Percentiles rank a stretch among this genome's conserved stretches.
Conservation (phyloP, 2,113 vertebrate species). For the Zosterops japonicus region DNA sequence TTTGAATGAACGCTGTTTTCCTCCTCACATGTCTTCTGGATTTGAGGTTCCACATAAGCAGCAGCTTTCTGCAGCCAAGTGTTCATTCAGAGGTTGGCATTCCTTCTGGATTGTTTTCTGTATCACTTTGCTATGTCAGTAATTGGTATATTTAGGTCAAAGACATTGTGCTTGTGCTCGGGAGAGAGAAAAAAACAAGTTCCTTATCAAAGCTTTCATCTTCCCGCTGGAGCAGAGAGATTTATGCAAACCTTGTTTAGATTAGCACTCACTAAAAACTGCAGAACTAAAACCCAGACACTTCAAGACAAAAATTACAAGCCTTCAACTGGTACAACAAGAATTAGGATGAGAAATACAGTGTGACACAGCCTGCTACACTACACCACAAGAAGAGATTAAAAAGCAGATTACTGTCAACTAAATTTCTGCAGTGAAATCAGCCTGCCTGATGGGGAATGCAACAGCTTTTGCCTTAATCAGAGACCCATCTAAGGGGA, state of each 20-base stretch:
- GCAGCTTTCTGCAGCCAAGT: slow-evolving; percentile 6
- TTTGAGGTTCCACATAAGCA: not conserved
- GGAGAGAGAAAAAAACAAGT: slow-evolving; percentile 13
- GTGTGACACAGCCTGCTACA: slow-evolving; percentile 19
- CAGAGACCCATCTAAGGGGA: not conserved
- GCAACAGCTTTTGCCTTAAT: slow-evolving; percentile 38
- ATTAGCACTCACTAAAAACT: slow-evolving; percentile 5
- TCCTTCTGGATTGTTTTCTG: slow-evolving; percentile 21
- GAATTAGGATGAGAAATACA: slow-evolving; percentile 46
- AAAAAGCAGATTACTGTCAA: slow-evolving; percentile 56
- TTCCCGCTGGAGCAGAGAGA: not conserved
- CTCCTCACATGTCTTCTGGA: not conserved
- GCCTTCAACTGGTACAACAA: slow-evolving; percentile 32
- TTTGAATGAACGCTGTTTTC: not conserved
- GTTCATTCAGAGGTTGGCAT: slow-evolving; percentile 22
- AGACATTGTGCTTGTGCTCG: not conserved
- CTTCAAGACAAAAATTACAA: slow-evolving; percentile 54
- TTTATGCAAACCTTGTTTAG: slow-evolving; percentile 46
- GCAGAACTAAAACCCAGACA: slow-evolving; percentile 3
- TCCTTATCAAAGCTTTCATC: slow-evolving; percentile 39
- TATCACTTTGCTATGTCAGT: slow-evolving; percentile 12
- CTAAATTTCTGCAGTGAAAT: slow-evolving; percentile 33
- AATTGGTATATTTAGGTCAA: slow-evolving; percentile 64
- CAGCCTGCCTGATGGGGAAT: slow-evolving; percentile 16
- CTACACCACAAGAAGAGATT: slow-evolving; percentile 7